Conservation (phyloP, 2,888 invertebrate species). For the Tortrix viridana region DNA sequence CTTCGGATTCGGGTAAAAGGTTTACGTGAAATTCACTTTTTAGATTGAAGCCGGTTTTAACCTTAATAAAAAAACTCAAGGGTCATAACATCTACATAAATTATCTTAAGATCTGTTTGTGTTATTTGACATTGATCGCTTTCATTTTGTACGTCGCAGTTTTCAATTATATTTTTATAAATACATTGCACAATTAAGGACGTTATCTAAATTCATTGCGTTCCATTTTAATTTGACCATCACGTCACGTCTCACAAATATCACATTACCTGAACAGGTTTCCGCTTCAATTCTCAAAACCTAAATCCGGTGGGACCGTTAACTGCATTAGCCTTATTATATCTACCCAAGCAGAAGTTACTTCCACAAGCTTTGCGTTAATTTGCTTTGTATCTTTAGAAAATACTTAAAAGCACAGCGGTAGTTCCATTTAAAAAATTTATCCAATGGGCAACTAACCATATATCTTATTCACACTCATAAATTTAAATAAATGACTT, state of each 20-base stretch:
- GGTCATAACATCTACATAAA: not conserved
- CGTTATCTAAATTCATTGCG: not conserved
- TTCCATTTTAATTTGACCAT: not conserved
- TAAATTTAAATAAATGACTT: conserved; percentile 3
- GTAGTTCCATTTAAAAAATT: not conserved
- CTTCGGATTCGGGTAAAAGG: not conserved
- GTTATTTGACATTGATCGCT: too few relatives aligned
- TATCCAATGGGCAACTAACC: not conserved
- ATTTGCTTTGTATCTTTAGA: not conserved
- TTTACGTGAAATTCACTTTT: not conserved
- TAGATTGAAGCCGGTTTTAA: not conserved
- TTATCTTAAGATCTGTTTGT: not conserved
- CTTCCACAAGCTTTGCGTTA: not conserved
- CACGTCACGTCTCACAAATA: conserved; percentile 13
- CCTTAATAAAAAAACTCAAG: conserved; percentile 1
- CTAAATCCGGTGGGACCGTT: conserved; percentile 33
- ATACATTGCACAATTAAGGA: too few relatives aligned
- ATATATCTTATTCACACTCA: not conserved
- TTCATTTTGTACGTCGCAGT: too few relatives aligned
- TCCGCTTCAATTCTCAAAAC: conserved; percentile 31
- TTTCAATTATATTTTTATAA: too few relatives aligned
- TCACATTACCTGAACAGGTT: conserved; percentile 25
- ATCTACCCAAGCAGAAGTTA: conserved; percentile 14
- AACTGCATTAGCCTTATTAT: conserved; percentile 27
- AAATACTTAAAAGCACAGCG: conserved; percentile 1